These are phyloP conservation scores for Ceratitis capitata DNA, from an alignment of 1,140 invertebrate genomes.

Conservation along the genomic window DNA sequence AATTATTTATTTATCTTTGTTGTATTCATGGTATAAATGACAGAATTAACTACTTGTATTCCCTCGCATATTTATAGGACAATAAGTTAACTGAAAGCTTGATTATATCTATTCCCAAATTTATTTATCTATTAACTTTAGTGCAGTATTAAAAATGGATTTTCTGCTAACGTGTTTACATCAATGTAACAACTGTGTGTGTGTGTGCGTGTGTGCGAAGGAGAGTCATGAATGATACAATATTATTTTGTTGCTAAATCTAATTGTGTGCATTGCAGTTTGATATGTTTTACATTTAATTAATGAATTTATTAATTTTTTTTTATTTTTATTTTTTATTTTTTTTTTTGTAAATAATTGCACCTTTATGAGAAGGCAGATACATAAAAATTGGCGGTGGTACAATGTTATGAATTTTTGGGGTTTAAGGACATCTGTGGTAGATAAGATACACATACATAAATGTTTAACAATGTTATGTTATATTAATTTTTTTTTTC, in stretches of 20 bases:
- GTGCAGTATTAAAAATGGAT: neutral
- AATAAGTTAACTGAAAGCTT: too few relatives aligned
- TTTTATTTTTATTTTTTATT: neutral
- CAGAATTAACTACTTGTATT: too few relatives aligned
- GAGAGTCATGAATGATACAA: too few relatives aligned
- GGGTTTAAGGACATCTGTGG: neutral
- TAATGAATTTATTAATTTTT: too few relatives aligned
- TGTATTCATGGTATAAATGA: too few relatives aligned
- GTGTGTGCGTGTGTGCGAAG: too few relatives aligned
- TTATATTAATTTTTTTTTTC: neutral
- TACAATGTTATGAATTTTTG: neutral
- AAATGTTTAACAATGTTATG: neutral
- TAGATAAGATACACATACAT: neutral
- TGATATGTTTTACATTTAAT: too few relatives aligned
- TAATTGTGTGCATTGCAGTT: neutral
- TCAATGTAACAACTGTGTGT: too few relatives aligned
- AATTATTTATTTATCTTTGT: too few relatives aligned
- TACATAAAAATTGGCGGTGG: neutral
- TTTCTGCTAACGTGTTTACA: neutral
- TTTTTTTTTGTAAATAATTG: neutral
- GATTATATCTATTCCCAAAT: too few relatives aligned
- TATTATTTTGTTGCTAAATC: neutral
- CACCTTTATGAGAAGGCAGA: neutral
- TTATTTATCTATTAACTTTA: too few relatives aligned
- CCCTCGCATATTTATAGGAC: too few relatives aligned